Base-by-base conservation (phyloP, 1,140 invertebrate genomes). In the Drosophila nasuta region DNA sequence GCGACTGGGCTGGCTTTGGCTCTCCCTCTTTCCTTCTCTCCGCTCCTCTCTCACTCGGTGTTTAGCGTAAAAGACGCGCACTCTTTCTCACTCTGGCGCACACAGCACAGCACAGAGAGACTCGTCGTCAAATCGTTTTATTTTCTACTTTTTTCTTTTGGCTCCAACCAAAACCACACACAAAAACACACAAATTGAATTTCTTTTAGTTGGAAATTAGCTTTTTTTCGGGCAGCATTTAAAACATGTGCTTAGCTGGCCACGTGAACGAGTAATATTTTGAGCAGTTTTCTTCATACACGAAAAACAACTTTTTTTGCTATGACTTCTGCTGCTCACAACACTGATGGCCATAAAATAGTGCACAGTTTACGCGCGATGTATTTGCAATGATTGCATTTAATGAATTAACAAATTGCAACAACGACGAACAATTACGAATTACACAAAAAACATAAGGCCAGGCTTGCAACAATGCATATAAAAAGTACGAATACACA, bases 151-250 rank as follows among this genome's bases (percentile, higher is more conserved):
- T 75, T 25, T 25, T 25, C 20, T 25, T 25, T 64, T 56, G 59
- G 59, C 74, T 76, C 41, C 68, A 60, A 46, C 65, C 60, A 71
- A 76, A 76, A 76, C 79, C 62, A 38, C 8, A 60, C 56, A 72
- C 62, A 76, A 76, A 76, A 76, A 87, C 62, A 87, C 62, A 68
- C 43, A 79, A 87, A 57, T 82, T 60, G 78, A 79, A 82, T 80
- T 88, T 67, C 79, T 83, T 64, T 88, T 87, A 79, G 73, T 79
- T 82, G 60, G 65, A 82, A 85, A 86, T 57, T 73, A 48, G 45
- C 65, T 60, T 72, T 72, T 72, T 74, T 81, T 62, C 43, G 57
- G 59, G 46, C 59, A 70, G 60, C 45, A 43, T 66, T 72, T 76
- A 68, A 82, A 65, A 57, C 80, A 82, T 75, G 81, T 75, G 60